These are phyloP conservation scores for Poeciliopsis turrubarensis DNA, from an alignment of 2,113 vertebrate genomes.

Conservation along the genomic window DNA sequence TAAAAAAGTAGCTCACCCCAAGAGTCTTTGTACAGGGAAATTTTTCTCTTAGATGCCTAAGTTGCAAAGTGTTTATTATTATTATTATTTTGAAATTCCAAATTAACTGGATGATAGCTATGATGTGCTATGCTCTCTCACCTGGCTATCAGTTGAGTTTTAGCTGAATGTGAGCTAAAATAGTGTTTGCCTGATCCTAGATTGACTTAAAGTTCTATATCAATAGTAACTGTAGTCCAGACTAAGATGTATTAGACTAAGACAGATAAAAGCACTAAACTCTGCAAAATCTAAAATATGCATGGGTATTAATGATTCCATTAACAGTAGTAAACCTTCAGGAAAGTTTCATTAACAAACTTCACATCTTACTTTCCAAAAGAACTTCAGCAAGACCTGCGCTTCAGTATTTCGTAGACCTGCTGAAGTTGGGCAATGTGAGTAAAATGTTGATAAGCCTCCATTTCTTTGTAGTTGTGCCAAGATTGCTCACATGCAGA, in stretches of 20 bases:
- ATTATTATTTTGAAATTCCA: no score
- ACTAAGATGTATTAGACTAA: background rate
- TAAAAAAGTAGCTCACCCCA: no score
- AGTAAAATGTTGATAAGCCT: conserved; percentile 45
- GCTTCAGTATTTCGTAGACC: conserved; percentile 33
- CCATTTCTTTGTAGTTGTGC: conserved; percentile 62
- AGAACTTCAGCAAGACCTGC: conserved; percentile 23
- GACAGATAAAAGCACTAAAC: background rate
- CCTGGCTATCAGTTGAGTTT: no score
- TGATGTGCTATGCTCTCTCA: no score
- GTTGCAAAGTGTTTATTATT: no score
- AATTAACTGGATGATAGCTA: no score
- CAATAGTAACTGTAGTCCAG: no score
- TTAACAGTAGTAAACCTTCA: background rate
- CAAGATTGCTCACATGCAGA: conserved; percentile 56
- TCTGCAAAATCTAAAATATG: background rate
- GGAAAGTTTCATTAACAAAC: conserved; percentile 5
- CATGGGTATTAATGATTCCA: background rate
- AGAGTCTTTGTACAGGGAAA: no score
- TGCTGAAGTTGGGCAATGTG: conserved; percentile 32
- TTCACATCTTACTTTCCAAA: conserved; percentile 33
- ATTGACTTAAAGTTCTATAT: no score
- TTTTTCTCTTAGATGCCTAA: no score
- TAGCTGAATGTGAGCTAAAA: no score
- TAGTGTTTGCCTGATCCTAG: no score